These are phyloP conservation scores for Aspidoscelis tigris DNA, from an alignment of 2,113 vertebrate species.

Conservation along the genomic window DNA sequence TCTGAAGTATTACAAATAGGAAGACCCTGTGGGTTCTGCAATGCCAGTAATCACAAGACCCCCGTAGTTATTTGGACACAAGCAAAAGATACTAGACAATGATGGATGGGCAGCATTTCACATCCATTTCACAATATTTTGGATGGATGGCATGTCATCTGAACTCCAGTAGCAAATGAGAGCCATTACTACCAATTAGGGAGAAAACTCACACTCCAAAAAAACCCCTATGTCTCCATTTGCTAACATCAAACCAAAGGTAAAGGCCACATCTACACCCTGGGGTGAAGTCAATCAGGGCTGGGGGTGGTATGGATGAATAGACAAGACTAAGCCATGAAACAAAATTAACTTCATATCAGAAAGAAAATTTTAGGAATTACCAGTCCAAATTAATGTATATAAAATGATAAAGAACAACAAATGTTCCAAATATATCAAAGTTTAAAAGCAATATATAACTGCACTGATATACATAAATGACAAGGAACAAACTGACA, in stretches of 20 bases:
- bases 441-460: no score
- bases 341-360: no score
- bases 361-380: no score
- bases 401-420: no score
- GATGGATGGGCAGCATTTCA: constrained; percentile 76
- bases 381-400: no score
- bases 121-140: constrained; percentile 59
- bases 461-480: no score
- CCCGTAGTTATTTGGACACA: constrained; percentile 66
- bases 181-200: constrained; percentile 18
- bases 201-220: background rate
- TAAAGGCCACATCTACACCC: background rate
- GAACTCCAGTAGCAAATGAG: constrained; percentile 50
- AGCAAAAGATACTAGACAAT: constrained; percentile 67
- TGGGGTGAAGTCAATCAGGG: no score
- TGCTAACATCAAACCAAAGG: constrained; percentile 57
- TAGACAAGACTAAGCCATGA: no score
- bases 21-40: constrained; percentile 58
- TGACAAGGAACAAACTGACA: no score
- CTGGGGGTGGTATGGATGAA: no score
- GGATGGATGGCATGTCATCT: constrained; percentile 61
- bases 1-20: constrained; percentile 63
- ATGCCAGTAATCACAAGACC: constrained; percentile 68
- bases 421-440: no score
- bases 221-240: background rate